A percentile compares a stretch with the other conserved stretches of the same genome.
These are phyloP conservation scores for Epistrophe grossulariae DNA, from an alignment of 2,888 invertebrate genomes.

Conservation along the genomic window DNA sequence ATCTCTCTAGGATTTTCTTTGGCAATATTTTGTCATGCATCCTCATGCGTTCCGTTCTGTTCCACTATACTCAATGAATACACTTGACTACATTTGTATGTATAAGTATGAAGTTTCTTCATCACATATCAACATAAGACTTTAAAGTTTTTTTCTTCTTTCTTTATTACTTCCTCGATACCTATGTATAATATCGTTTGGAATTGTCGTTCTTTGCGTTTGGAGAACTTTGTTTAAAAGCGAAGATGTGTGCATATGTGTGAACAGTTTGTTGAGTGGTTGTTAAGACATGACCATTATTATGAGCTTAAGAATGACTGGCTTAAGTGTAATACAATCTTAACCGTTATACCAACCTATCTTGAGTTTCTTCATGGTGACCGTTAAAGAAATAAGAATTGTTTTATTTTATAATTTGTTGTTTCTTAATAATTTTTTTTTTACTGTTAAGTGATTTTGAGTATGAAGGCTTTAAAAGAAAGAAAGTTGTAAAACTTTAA, in stretches of 20 bases:
- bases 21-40: conserved; percentile 45
- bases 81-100: neutral
- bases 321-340: conserved; percentile 69
- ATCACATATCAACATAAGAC: no score
- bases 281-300: conserved; percentile 54
- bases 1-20: conserved; percentile 43
- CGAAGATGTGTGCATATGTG: neutral
- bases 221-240: no score
- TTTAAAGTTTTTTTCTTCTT: neutral
- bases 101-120: no score
- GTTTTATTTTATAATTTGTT: neutral
- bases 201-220: conserved; percentile 38
- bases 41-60: conserved; percentile 27
- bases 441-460: neutral
- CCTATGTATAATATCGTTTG: conserved; percentile 61
- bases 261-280: conserved; percentile 35
- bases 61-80: conserved; percentile 16
- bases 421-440: neutral
- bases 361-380: conserved; percentile 61
- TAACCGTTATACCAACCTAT: conserved; percentile 46
- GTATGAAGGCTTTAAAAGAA: neutral
- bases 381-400: conserved; percentile 4
- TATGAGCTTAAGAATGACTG: conserved; percentile 56
- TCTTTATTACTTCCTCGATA: conserved; percentile 67
- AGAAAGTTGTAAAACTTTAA: no score